Conservation (phyloP, 2,797 vertebrate species). For the Trachops cirrhosus region DNA sequence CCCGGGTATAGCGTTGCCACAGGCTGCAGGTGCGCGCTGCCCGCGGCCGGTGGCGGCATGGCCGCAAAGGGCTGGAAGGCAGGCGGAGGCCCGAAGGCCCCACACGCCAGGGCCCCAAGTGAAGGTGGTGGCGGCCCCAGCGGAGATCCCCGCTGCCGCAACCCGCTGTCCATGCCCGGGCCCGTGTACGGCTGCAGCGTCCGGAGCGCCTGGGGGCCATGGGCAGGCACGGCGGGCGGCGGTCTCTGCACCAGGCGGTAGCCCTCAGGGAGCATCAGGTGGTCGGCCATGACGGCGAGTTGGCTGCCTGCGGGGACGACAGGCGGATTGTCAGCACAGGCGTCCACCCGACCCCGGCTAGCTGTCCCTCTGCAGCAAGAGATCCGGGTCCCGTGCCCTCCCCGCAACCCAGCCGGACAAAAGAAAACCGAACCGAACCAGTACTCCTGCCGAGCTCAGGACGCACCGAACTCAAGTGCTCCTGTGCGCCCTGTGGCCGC, state of each 20-base stretch:
- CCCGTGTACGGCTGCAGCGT: constrained; percentile 63
- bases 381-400: not conserved
- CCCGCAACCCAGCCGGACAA: not conserved
- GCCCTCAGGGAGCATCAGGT: constrained; percentile 96
- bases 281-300: constrained; percentile 91
- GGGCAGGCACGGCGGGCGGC: constrained; percentile 87
- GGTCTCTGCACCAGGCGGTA: constrained; percentile 93
- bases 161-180: constrained; percentile 83
- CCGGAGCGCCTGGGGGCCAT: constrained; percentile 80
- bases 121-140: constrained; percentile 79
- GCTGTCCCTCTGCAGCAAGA: not conserved
- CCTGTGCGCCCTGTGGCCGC: not conserved
- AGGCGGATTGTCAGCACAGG: not conserved
- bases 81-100: constrained; percentile 79
- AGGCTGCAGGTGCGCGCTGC: constrained; percentile 96
- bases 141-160: constrained; percentile 79
- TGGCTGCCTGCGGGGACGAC: constrained; percentile 56
- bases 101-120: constrained; percentile 84
- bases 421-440: not conserved
- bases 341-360: not conserved
- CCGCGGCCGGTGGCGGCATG: constrained; percentile 90
- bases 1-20: constrained; percentile 93
- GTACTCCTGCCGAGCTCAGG: not conserved
- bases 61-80: constrained; percentile 87
- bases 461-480: not conserved